Evolutionary conservation across 2,113 vertebrate species (phyloP).

Genomic region (Corythaeola cristata): DNA sequence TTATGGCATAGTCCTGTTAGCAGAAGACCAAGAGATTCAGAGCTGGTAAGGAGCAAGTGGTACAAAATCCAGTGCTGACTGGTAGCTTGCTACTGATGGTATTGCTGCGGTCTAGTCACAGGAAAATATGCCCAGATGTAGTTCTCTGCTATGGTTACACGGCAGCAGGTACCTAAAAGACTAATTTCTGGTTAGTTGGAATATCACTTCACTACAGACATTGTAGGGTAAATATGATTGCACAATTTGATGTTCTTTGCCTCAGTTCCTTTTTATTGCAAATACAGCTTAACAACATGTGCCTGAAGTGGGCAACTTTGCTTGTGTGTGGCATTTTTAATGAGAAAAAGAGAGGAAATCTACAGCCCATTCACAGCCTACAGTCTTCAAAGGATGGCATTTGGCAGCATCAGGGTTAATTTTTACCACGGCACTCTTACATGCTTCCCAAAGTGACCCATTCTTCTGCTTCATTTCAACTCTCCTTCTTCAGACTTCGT

Average conservation of each 20-base stretch:
- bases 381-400: neutral
- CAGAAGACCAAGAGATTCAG: neutral
- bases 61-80: neutral
- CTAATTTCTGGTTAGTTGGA: neutral
- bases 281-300: neutral
- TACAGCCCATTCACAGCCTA: neutral
- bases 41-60: neutral
- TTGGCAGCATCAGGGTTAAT: neutral
- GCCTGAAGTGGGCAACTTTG: neutral
- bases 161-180: neutral
- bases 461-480: neutral
- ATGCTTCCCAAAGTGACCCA: neutral
- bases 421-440: neutral
- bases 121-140: neutral
- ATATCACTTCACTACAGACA: accelerated
- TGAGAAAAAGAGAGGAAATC: neutral
- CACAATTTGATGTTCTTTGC: neutral
- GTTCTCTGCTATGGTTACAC: neutral
- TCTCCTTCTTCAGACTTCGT: neutral
- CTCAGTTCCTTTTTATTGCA: neutral
- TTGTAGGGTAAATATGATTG: neutral
- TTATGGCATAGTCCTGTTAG: neutral
- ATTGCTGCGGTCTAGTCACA: neutral
- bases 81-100: neutral
- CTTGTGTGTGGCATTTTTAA: neutral